These are phyloP conservation scores for Laterallus jamaicensis DNA, from an alignment of 2,113 vertebrate genomes.

Conservation along the genomic window DNA sequence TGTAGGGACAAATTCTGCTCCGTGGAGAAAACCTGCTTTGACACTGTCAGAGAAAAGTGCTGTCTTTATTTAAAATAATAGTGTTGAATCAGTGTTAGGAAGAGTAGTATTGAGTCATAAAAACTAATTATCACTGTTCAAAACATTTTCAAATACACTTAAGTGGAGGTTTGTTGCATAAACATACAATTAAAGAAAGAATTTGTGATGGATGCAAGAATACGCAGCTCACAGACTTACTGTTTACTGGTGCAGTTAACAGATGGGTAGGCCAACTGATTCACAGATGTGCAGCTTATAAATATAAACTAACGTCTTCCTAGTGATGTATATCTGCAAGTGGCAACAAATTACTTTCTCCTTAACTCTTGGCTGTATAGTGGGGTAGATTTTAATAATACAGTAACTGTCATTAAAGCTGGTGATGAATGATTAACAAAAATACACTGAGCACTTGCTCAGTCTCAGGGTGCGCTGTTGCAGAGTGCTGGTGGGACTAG, in stretches of 20 bases:
- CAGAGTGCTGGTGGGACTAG: not conserved
- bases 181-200: constrained; percentile 82
- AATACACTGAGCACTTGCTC: not conserved
- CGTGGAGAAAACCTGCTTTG: constrained; percentile 1
- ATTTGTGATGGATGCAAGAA: constrained; percentile 79
- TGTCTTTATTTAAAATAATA: constrained; percentile 49
- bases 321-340: constrained; percentile 77
- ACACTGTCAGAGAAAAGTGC: constrained; percentile 1
- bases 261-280: constrained; percentile 84
- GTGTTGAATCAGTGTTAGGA: constrained; percentile 45
- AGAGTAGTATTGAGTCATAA: constrained; percentile 76
- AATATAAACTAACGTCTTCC: constrained; percentile 80
- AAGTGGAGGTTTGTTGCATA: constrained; percentile 76
- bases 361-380: constrained; percentile 75
- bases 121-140: constrained; percentile 75
- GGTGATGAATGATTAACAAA: constrained; percentile 37
- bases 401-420: constrained; percentile 24
- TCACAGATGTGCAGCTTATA: constrained; percentile 82
- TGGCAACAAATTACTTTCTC: constrained; percentile 76
- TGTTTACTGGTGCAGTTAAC: constrained; percentile 83
- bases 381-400: constrained; percentile 58
- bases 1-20: not conserved
- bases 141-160: constrained; percentile 77
- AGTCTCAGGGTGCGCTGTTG: not conserved
- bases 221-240: constrained; percentile 65